These are phyloP conservation scores for Lacerta viridis DNA, from an alignment of 2,797 vertebrate species.

Conservation along the genomic window DNA sequence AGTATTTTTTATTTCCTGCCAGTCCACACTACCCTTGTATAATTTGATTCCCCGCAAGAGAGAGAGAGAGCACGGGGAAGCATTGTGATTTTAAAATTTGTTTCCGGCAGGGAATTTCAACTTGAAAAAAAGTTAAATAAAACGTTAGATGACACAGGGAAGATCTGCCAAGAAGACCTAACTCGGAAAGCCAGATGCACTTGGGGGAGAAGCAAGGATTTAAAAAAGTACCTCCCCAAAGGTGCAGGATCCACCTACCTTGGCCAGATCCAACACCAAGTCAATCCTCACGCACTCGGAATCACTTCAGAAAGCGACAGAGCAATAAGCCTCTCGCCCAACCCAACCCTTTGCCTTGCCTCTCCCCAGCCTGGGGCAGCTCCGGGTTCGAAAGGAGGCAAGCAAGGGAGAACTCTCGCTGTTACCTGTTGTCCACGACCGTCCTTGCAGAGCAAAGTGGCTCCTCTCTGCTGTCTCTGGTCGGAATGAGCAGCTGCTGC, in stretches of 20 bases:
- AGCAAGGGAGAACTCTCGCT: neutral
- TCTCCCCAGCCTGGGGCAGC: neutral
- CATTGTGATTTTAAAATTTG: too few relatives aligned
- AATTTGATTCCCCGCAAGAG: neutral
- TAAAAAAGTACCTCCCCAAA: neutral
- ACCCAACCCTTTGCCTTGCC: neutral
- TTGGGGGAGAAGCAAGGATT: neutral
- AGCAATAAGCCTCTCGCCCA: neutral
- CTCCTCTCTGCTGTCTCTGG: neutral
- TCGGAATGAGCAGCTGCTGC: neutral
- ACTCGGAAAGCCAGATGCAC: rapidly evolving
- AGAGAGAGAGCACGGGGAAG: too few relatives aligned
- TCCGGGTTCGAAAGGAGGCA: too few relatives aligned
- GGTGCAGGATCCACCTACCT: too few relatives aligned
- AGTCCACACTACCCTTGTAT: too few relatives aligned
- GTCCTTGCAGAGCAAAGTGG: neutral
- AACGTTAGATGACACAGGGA: neutral
- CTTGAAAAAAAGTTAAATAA: neutral
- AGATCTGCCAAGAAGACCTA: neutral
- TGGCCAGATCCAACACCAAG: too few relatives aligned
- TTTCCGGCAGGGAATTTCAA: too few relatives aligned
- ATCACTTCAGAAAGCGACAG: neutral
- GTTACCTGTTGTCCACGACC: conserved; percentile 19
- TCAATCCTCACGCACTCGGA: neutral
- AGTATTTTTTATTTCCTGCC: neutral